A percentile compares a stretch with the other conserved stretches of the same genome.
Conservation (phyloP, 2,797 vertebrate genomes). For the Amblyraja radiata region DNA sequence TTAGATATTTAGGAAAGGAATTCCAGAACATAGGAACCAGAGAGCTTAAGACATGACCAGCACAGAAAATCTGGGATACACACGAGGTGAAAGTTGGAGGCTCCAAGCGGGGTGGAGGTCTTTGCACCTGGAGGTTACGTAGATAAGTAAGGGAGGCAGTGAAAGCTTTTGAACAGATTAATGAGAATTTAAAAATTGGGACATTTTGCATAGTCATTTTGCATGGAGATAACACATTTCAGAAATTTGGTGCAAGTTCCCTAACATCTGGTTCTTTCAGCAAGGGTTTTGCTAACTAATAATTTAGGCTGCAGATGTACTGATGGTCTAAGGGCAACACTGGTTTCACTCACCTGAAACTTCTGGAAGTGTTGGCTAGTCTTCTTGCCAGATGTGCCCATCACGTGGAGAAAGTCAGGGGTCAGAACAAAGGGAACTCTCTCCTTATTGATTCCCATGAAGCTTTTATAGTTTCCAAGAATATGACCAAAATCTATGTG, state of each 20-base stretch:
- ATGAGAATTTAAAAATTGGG: background rate
- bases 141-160: background rate
- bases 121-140: background rate
- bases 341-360: conserved; percentile 73
- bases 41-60: background rate
- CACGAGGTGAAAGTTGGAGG: background rate
- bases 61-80: background rate
- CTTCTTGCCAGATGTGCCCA: conserved; percentile 93
- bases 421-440: conserved; percentile 96
- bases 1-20: background rate
- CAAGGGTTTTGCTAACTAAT: no score
- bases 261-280: no score
- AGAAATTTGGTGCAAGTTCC: background rate
- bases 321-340: background rate
- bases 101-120: no score
- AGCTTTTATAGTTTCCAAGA: conserved; percentile 98
- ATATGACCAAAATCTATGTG: conserved; percentile 99
- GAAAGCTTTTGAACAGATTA: background rate
- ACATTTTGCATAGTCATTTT: no score
- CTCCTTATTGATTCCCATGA: conserved; percentile 96
- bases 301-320: background rate
- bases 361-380: conserved; percentile 86
- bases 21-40: background rate
- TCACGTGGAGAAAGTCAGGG: conserved; percentile 94
- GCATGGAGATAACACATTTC: background rate